phyloP scores from a whole-genome alignment of 2,888 invertebrate genomes.

The Caenorhabditis becei region DNA sequence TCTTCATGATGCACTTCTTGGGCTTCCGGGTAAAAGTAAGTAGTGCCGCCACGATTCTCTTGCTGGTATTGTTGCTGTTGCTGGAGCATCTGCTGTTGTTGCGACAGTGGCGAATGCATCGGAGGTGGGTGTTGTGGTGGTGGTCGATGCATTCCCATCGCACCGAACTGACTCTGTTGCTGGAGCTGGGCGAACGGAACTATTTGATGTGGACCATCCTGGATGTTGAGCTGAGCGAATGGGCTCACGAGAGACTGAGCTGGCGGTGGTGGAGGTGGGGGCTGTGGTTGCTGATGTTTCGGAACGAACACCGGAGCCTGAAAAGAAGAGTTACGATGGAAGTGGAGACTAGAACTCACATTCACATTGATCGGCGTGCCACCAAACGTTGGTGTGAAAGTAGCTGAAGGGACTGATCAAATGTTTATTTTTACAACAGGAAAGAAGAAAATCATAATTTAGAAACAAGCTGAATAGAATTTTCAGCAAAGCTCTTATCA shows the following conservation, averaged over 20 bases:
- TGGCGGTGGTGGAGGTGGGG: slow-evolving; percentile 12
- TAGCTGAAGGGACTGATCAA: background rate
- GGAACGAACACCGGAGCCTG: slow-evolving; percentile 60
- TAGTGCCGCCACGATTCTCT: slow-evolving; percentile 68
- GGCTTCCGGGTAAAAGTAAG: slow-evolving; percentile 59
- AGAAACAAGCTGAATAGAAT: no score
- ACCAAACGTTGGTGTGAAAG: slow-evolving; percentile 39
- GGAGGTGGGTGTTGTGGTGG: slow-evolving; percentile 2
- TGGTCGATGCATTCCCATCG: background rate
- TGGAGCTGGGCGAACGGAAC: slow-evolving; percentile 14
- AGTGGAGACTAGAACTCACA: slow-evolving; percentile 17
- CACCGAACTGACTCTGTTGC: background rate
- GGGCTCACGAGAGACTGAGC: slow-evolving; percentile 4
- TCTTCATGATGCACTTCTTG: slow-evolving; percentile 14
- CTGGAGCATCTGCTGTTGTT: background rate
- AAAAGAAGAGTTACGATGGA: background rate
- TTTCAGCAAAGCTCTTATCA: no score
- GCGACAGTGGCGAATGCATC: slow-evolving; percentile 1
- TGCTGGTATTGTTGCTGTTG: slow-evolving; percentile 38
- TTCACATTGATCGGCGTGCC: slow-evolving; percentile 37
- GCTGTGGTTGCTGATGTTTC: slow-evolving; percentile 55
- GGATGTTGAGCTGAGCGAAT: slow-evolving; percentile 27
- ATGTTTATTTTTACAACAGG: no score
- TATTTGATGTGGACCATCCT: slow-evolving; percentile 28
- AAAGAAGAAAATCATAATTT: no score